Evolutionary conservation across 2,888 invertebrate species (phyloP).

Genomic region (Andrena bicolor): DNA sequence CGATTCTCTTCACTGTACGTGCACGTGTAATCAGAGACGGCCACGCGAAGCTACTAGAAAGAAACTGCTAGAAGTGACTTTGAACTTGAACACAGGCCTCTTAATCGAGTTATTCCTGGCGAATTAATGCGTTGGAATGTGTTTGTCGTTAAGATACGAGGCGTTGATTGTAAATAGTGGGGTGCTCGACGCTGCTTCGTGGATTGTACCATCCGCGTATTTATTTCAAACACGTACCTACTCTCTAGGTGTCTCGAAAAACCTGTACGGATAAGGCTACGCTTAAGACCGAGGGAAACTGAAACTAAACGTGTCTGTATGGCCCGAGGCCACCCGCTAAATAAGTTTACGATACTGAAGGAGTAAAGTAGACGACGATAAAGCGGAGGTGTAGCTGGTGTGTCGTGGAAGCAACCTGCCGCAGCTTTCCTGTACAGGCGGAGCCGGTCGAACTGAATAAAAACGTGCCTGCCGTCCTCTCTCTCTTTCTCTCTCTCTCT

Average conservation of each 20-base stretch:
- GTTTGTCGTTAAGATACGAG: too few species aligned
- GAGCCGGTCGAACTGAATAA: slow-evolving; percentile 45
- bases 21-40: background rate
- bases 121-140: too few species aligned
- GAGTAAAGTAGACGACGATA: slow-evolving; percentile 29
- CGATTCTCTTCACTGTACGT: background rate
- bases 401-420: slow-evolving; percentile 44
- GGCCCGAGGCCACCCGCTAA: background rate
- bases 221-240: slow-evolving; percentile 16
- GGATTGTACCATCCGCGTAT: background rate
- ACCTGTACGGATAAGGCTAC: too few species aligned
- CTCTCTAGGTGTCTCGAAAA: background rate
- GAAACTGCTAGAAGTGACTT: too few species aligned
- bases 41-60: too few species aligned
- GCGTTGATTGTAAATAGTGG: background rate
- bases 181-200: background rate
- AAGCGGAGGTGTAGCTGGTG: slow-evolving; percentile 18
- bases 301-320: background rate
- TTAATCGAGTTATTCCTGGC: too few species aligned
- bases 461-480: slow-evolving; percentile 37
- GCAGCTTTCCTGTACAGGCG: slow-evolving; percentile 31
- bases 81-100: too few species aligned
- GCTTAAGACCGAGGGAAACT: background rate
- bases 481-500: slow-evolving; percentile 16
- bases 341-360: slow-evolving; percentile 12